phyloP scores from a whole-genome alignment of 2,888 invertebrate species.

The Carcina quercana region DNA sequence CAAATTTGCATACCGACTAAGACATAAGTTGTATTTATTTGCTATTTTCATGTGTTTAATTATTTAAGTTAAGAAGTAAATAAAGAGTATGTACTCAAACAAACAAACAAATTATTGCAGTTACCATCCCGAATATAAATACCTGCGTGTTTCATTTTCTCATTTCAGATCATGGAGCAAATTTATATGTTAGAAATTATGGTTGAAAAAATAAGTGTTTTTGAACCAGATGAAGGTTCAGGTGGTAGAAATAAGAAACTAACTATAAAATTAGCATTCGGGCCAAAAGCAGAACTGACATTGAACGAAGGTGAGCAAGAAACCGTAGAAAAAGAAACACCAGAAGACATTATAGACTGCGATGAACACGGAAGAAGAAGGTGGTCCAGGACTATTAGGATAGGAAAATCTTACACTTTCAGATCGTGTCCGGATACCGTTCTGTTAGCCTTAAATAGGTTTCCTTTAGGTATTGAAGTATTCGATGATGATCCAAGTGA shows the following conservation, averaged over 20 bases:
- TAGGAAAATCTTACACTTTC: constrained; percentile 72
- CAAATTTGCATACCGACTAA: too few species aligned
- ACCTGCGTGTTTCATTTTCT: too few species aligned
- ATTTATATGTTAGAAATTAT: constrained; percentile 74
- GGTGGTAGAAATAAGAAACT: constrained; percentile 54
- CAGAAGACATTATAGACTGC: constrained; percentile 44
- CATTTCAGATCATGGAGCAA: constrained; percentile 74
- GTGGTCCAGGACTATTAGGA: constrained; percentile 54
- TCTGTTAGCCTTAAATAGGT: constrained; percentile 50
- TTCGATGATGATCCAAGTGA: constrained; percentile 59
- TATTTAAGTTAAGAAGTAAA: too few species aligned
- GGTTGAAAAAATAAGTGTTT: constrained; percentile 66
- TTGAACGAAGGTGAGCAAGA: constrained; percentile 64
- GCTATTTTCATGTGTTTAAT: too few species aligned
- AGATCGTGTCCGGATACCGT: constrained; percentile 62
- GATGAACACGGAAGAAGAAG: constrained; percentile 44
- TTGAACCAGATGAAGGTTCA: constrained; percentile 34
- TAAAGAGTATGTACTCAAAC: too few species aligned
- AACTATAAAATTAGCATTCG: constrained; percentile 61
- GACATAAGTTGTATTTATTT: too few species aligned
- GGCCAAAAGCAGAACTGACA: constrained; percentile 62
- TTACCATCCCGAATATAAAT: too few species aligned
- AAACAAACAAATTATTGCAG: too few species aligned
- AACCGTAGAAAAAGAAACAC: constrained; percentile 31
- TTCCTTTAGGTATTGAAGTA: constrained; percentile 66